These are phyloP conservation scores for Camptogramma bilineatum DNA, from an alignment of 2,888 invertebrate species.

Conservation along the genomic window DNA sequence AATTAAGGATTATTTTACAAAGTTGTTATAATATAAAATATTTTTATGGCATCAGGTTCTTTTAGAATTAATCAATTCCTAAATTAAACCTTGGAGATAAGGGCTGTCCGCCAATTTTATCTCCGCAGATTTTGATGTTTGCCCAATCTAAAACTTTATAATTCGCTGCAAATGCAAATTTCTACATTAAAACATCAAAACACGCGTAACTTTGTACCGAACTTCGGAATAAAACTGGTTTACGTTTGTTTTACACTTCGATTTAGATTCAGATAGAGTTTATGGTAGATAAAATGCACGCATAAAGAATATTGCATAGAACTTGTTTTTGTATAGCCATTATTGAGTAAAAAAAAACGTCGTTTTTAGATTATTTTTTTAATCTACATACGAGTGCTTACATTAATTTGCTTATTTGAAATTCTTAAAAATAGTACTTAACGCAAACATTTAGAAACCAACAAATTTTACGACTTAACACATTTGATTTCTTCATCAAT, in stretches of 20 bases:
- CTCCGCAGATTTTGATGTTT: slow-evolving; percentile 19
- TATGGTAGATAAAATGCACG: slow-evolving; percentile 47
- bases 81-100: slow-evolving; percentile 11
- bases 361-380: no score
- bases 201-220: slow-evolving; percentile 44
- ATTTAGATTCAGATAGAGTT: slow-evolving; percentile 57
- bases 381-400: no score
- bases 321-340: slow-evolving; percentile 12
- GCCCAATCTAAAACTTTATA: slow-evolving; percentile 25
- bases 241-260: slow-evolving; percentile 56
- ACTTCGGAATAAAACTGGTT: slow-evolving; percentile 46
- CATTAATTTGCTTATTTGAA: no score
- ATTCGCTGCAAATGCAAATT: slow-evolving; percentile 40
- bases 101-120: slow-evolving; percentile 15
- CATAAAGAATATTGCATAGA: slow-evolving; percentile 40
- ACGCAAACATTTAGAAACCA: no score
- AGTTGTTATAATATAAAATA: background rate
- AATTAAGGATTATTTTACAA: no score
- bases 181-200: slow-evolving; percentile 40
- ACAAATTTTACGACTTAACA: no score
- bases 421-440: no score
- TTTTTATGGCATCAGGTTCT: background rate
- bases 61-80: slow-evolving; percentile 4
- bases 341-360: no score
- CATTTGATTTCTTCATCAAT: no score